phyloP scores from a whole-genome alignment of 2,113 vertebrate species.

The Passer domesticus region DNA sequence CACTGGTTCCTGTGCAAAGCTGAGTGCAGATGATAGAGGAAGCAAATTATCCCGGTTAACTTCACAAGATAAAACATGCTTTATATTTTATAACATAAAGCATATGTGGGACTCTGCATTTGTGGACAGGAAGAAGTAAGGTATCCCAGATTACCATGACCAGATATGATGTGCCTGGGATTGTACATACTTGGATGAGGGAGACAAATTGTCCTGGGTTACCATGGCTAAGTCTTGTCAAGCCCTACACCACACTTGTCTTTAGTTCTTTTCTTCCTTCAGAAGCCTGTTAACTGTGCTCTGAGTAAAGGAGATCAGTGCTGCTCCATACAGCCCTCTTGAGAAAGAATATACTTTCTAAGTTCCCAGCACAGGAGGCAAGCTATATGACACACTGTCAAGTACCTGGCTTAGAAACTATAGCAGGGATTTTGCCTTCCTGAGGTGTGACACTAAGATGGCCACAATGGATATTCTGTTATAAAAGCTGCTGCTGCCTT shows the following conservation, averaged over 20 bases:
- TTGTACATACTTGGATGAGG: no score
- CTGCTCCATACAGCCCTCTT: neutral
- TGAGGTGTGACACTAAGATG: neutral
- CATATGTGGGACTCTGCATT: neutral
- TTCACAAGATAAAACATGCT: rapidly evolving
- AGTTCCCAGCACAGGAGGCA: neutral
- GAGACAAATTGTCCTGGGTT: neutral
- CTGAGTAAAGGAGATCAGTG: neutral
- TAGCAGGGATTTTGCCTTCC: neutral
- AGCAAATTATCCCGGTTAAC: neutral
- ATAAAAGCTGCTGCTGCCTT: neutral
- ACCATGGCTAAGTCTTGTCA: neutral
- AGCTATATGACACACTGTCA: neutral
- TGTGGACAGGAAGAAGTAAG: rapidly evolving
- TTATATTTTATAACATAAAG: neutral
- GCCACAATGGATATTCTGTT: neutral
- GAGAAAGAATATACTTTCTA: neutral
- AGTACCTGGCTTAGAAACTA: neutral
- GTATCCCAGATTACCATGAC: neutral
- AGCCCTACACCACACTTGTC: neutral
- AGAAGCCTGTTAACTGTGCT: neutral
- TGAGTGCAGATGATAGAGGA: neutral
- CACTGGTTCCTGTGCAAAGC: neutral
- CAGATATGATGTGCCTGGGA: neutral
- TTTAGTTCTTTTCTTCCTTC: neutral